Base-by-base conservation (phyloP, 2,113 vertebrate genomes). In the Pavo muticus region DNA sequence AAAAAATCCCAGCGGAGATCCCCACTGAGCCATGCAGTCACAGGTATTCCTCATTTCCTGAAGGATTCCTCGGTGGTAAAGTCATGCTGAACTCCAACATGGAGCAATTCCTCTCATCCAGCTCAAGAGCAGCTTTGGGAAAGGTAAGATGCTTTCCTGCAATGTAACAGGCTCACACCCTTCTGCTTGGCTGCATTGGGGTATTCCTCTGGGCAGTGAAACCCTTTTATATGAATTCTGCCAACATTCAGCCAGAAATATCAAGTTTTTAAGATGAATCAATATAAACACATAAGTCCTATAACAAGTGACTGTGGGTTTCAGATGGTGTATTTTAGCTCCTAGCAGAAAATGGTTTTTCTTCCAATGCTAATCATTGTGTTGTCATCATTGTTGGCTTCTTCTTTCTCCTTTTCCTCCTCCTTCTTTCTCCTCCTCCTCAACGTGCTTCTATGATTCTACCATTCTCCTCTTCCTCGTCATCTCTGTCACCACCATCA, bases 21-120 rank as follows among this genome's bases (percentile, higher is more conserved):
- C 88, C 90, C 13, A 21, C 3, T 0, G 3, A 57, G 56, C 70
- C 63, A 17, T 0, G 14, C 25, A 44, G 10, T 45, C 14, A 37
- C 2, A 52, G 27, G 25, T 24, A 44, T 32, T 1, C 4, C 23
- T 37, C 0, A 2, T 11, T 29, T 47, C 44, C 71, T 4, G 21
- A 8, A 3, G 27, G 27, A 4, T 12, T 77, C 65, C 61, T 8
- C 1, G 1, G 35, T 16, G 14, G 4, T 0, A 1, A 50, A 39
- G 11, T 73, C 74, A 39, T 45, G 0, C 18, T 16, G 1, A 45
- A 1, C 3, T 19, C 30, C 69, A 21, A 7, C 42, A 0, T 0
- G 20, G 15, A 57, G 3, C 1, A 1, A 4, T 20, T 40, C 14
- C 15, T n/a, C 32, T 27, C 0, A 2, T 13, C 3, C 13, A 60